Evolutionary conservation across 2,888 invertebrate genomes (phyloP), one percentile per base, ranked within the genome.

Genomic region (Sinotaia quadrata): DNA sequence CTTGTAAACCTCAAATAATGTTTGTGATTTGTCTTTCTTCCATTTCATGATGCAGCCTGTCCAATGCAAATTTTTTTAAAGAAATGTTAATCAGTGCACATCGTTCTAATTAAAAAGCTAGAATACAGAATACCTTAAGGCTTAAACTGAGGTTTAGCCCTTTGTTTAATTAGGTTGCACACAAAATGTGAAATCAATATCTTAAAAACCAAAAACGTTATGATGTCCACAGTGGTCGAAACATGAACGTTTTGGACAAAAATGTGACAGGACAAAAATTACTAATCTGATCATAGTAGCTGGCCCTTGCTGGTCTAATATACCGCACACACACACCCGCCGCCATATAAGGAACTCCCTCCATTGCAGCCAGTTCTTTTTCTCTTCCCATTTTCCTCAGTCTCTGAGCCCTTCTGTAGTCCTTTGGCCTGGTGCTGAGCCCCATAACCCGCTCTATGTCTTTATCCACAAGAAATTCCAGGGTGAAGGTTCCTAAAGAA

Each of bases 171-270:
- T 47, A 44, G 31, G 27, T 34, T 27, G 47, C 56, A 66, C 57
- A 66, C 66, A 57, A 66, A 57, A 41, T 31, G 41, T 66, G 44
- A 66, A 31, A 47, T 41, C 56, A 41, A 56, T 66, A 57, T 57
- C 56, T 56, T 41, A 24, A 66, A 56, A 66, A 57, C 44, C 41
- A 62, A 56, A n/a, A n/a, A n/a, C n/a, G 57, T 33, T 57, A 57
- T 31, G 34, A 24, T 33, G 5, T 57, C 57, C 57, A n/a, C 33
- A 4, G n/a, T 3, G 4, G n/a, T 34, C 18, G 10, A 33, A 57
- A 10, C 33, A n/a, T n/a, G 3, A 4, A 57, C n/a, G 31, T 57
- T 57, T 54, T 31, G 54, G 54, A 54, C 7, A 54, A 54, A 54
- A 54, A 8, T 5, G n/a, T n/a, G n/a, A n/a, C n/a, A n/a, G n/a